Conservation (phyloP, 2,797 vertebrate species). For the Acanthornis magna region DNA sequence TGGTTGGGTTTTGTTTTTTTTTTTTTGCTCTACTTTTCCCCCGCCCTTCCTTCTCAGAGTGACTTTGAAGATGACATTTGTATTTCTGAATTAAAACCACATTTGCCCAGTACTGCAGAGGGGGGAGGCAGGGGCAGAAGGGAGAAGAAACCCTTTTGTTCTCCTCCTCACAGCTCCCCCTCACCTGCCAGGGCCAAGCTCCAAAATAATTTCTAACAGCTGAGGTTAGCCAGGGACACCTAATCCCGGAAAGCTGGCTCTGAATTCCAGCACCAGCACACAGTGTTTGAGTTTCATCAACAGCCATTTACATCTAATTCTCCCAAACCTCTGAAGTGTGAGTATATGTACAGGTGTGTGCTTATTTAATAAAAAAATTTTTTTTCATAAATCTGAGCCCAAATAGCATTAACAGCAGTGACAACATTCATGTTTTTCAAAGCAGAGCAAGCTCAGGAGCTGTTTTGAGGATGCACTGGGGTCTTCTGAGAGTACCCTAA, state of each 20-base stretch:
- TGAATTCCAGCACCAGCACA: slow-evolving; percentile 23
- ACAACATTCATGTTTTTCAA: neutral
- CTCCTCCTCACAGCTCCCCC: neutral
- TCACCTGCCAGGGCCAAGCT: slow-evolving; percentile 53
- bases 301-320: neutral
- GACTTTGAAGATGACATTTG: slow-evolving; percentile 33
- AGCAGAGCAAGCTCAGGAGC: neutral
- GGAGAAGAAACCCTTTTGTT: slow-evolving; percentile 55
- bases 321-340: neutral
- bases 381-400: neutral
- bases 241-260: slow-evolving; percentile 52
- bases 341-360: neutral
- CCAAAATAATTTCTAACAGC: slow-evolving; percentile 57
- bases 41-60: neutral
- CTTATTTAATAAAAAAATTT: neutral
- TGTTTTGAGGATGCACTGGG: neutral
- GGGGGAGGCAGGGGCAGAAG: neutral
- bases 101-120: neutral
- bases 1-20: neutral
- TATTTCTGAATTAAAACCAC: slow-evolving; percentile 57
- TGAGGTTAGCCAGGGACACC: slow-evolving; percentile 51
- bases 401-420: neutral
- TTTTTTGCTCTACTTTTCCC: neutral
- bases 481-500: neutral
- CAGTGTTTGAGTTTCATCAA: neutral